phyloP scores from a whole-genome alignment of 2,113 vertebrate species.

The Chaenocephalus aceratus region DNA sequence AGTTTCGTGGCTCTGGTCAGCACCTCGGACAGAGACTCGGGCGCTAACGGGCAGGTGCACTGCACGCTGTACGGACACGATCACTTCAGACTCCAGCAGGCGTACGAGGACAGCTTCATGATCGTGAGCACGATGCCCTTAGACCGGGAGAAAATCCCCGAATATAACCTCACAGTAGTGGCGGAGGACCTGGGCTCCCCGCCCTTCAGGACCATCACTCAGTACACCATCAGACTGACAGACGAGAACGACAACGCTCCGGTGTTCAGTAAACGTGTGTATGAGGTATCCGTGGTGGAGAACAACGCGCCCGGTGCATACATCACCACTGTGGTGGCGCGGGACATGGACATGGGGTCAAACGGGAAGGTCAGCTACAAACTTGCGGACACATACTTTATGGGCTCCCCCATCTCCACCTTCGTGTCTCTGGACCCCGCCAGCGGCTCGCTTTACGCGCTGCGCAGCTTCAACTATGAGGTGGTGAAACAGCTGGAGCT shows the following conservation, averaged over 20 bases:
- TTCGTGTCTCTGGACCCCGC: constrained; percentile 93
- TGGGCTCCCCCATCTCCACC: constrained; percentile 90
- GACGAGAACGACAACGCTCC: constrained; percentile 95
- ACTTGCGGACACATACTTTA: constrained; percentile 88
- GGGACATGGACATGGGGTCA: constrained; percentile 89
- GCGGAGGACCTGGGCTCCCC: constrained; percentile 93
- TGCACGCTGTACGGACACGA: constrained; percentile 94
- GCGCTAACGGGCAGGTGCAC: constrained; percentile 92
- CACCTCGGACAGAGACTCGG: constrained; percentile 94
- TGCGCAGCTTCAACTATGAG: constrained; percentile 95
- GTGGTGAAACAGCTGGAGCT: constrained; percentile 92
- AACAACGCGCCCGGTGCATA: constrained; percentile 94
- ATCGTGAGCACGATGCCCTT: constrained; percentile 89
- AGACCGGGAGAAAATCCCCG: constrained; percentile 91
- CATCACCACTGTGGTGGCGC: constrained; percentile 88
- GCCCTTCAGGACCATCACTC: constrained; percentile 89
- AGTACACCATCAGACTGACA: constrained; percentile 90
- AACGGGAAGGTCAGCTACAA: constrained; percentile 92
- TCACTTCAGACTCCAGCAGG: constrained; percentile 94
- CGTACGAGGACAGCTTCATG: constrained; percentile 96
- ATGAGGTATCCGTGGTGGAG: constrained; percentile 89
- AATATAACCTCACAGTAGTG: constrained; percentile 95
- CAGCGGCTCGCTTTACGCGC: constrained; percentile 93
- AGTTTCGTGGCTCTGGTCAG: constrained; percentile 97
- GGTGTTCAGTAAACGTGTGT: constrained; percentile 87